Base-by-base conservation (phyloP, 2,113 vertebrate genomes). In the Lepisosteus oculatus region DNA sequence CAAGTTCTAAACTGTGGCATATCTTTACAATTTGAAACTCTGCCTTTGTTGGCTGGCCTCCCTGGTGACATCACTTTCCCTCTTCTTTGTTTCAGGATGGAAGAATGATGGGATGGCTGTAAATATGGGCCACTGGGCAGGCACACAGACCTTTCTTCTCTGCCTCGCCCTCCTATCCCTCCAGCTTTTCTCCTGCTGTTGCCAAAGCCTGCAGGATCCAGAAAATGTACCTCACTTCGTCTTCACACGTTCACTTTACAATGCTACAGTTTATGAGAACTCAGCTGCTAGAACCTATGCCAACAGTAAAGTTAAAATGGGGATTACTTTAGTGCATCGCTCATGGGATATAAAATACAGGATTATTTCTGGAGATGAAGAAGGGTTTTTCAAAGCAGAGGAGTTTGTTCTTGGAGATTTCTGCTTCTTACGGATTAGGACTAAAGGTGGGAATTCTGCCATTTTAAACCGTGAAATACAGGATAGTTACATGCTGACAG, bases 351-450 rank as follows among this genome's bases (percentile, higher is more conserved):
- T 98, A 75, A 97, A 98, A 67, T 99, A 96, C 85, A 90, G 93
- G 85, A 96, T 99, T 76, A 95, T 96, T n/a, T 95, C 95, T 3
- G 97, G 97, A 2, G 97, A 99, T 0, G 97, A 98, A 0, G 97
- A 99, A 73, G 95, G 97, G 0, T 96, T 99, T 81, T 99, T 99
- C 84, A 99, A 99, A 84, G 97, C 96, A 0, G 97, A 99, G 77
- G 96, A 98, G 80, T 93, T 95, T 6, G 79, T 95, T 42, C 92
- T 99, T 65, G 97, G 96, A 3, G 96, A 99, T 86, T 99, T 99
- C 80, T 99, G 96, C 84, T 99, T 99, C 78, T 85, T 99, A 72
- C 92, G 97, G 74, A 95, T 99, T 87, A 92, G 97, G 86, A 99
- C 96, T 88, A 99, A 98, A 89, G 96, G 97, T 29, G 97, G 96